phyloP scores from a whole-genome alignment of 2,888 invertebrate genomes.

The Melanchra persicariae region DNA sequence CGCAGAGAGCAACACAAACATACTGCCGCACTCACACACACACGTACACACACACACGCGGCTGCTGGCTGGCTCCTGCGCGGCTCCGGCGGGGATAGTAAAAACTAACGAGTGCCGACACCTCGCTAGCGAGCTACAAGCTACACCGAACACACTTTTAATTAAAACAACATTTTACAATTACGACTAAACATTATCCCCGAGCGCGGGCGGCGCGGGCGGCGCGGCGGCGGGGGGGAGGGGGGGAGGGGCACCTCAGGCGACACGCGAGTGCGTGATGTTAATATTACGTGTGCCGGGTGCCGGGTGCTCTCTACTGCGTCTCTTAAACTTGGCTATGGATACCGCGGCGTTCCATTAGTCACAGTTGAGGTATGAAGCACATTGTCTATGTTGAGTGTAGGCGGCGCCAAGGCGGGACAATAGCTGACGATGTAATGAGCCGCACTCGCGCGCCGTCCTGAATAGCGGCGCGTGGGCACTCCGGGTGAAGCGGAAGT shows the following conservation, averaged over 20 bases:
- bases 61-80: background rate
- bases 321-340: background rate
- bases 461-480: background rate
- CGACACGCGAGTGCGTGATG: background rate
- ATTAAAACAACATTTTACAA: conserved; percentile 17
- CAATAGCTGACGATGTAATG: conserved; percentile 21
- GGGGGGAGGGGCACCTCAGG: background rate
- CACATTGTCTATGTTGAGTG: background rate
- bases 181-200: conserved; percentile 5
- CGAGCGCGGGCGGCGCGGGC: background rate
- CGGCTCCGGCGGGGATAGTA: background rate
- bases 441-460: background rate
- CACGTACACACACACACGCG: background rate
- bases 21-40: background rate
- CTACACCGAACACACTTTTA: conserved; percentile 3
- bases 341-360: background rate
- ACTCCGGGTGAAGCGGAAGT: background rate
- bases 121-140: background rate
- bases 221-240: background rate
- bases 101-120: background rate
- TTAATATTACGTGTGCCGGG: background rate
- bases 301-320: background rate
- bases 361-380: background rate
- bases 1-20: too few relatives aligned
- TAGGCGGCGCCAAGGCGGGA: background rate